Evolutionary conservation across 2,113 vertebrate genomes (phyloP).

Genomic region (Eulemur macaco): DNA sequence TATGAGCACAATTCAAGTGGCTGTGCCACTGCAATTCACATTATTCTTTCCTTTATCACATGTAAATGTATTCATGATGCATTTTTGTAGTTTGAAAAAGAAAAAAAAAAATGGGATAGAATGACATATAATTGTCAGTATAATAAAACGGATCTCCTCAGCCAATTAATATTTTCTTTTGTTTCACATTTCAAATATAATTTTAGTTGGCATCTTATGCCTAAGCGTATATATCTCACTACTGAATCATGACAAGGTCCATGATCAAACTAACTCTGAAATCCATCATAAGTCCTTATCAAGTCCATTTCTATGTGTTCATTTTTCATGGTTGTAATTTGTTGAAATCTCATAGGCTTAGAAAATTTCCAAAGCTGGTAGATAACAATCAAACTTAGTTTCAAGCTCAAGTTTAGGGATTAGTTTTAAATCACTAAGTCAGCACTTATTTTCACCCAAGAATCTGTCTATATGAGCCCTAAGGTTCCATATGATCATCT

Average conservation of each 20-base stretch:
- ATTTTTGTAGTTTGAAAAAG: constrained; percentile 18
- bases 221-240: constrained; percentile 19
- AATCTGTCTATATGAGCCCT: neutral
- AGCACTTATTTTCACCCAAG: neutral
- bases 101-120: neutral
- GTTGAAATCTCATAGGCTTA: constrained; percentile 7
- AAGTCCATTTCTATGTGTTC: constrained; percentile 23
- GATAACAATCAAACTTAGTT: constrained; percentile 21
- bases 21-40: constrained; percentile 19
- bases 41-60: constrained; percentile 29
- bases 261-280: neutral
- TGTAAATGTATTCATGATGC: constrained; percentile 57
- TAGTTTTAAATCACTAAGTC: constrained; percentile 17
- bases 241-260: neutral
- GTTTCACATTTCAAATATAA: constrained; percentile 52
- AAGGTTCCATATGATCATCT: neutral
- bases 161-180: constrained; percentile 62
- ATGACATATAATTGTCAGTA: constrained; percentile 56
- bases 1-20: constrained; percentile 17
- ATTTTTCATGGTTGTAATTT: constrained; percentile 47
- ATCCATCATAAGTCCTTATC: neutral
- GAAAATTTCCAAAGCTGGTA: constrained; percentile 49
- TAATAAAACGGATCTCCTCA: constrained; percentile 42
- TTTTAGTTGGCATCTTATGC: constrained; percentile 54
- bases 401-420: neutral